Evolutionary conservation across 2,888 invertebrate species (phyloP).

Genomic region (Drosophila phalerata): DNA sequence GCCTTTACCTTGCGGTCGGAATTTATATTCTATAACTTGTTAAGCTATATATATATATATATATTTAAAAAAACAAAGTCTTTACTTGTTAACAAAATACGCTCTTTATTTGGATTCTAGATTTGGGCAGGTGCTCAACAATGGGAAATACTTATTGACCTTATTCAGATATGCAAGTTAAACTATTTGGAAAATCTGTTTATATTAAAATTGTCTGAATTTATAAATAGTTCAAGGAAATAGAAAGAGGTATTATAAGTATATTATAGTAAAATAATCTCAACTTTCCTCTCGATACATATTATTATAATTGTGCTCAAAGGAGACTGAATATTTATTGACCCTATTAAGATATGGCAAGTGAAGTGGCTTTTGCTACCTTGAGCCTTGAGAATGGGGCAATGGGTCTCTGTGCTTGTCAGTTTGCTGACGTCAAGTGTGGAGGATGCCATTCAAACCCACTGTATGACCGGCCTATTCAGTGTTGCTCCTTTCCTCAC

Average conservation of each 20-base stretch:
- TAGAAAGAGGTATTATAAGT: too few species aligned
- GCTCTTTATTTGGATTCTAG: background rate
- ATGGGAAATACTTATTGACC: too few species aligned
- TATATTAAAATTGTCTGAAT: too few species aligned
- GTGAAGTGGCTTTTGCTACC: constrained; percentile 25
- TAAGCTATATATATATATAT: too few species aligned
- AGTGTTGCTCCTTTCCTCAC: constrained; percentile 33
- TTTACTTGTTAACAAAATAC: too few species aligned
- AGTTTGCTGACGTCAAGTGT: constrained; percentile 35
- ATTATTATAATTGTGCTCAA: background rate
- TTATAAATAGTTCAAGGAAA: background rate
- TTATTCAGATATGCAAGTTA: too few species aligned
- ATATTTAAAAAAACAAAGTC: too few species aligned
- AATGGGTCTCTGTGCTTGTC: constrained; percentile 33
- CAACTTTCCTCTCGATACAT: background rate
- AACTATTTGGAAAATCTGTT: too few species aligned
- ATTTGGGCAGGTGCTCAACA: too few species aligned
- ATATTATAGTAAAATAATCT: background rate
- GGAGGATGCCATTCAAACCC: constrained; percentile 24
- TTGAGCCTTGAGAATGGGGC: constrained; percentile 14
- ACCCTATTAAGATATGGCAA: constrained; percentile 14
- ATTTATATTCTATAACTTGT: too few species aligned
- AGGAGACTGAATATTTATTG: background rate
- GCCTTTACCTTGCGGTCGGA: too few species aligned
- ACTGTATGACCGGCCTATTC: constrained; percentile 58